Conservation (phyloP, 1,140 invertebrate genomes). For the Pseudomyrmex sp. region DNA sequence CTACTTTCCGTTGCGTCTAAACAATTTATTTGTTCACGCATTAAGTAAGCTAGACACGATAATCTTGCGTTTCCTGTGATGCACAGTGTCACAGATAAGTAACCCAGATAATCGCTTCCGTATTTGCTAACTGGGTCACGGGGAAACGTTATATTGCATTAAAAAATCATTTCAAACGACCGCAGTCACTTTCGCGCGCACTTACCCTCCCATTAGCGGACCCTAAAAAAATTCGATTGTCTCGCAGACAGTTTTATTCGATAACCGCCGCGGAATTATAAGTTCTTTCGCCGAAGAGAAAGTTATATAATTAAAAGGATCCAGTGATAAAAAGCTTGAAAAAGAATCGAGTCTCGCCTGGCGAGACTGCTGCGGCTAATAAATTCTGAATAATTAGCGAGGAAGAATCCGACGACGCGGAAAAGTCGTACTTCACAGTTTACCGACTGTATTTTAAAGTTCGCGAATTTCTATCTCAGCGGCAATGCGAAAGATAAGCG, state of each 20-base stretch:
- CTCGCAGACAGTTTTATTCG: background rate
- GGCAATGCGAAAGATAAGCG: background rate
- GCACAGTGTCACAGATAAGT: no score
- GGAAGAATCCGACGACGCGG: background rate
- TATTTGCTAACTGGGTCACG: background rate
- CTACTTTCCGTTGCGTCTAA: no score
- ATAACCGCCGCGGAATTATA: background rate
- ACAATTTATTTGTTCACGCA: no score
- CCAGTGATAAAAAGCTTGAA: conserved; percentile 18
- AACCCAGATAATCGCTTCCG: conserved; percentile 10
- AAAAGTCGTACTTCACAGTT: background rate
- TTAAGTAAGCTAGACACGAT: no score
- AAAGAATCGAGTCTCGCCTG: background rate
- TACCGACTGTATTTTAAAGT: background rate
- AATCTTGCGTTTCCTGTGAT: no score
- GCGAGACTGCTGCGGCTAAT: background rate
- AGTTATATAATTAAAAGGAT: background rate
- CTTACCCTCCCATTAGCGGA: no score
- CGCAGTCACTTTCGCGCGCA: no score
- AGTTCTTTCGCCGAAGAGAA: background rate
- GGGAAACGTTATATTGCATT: background rate
- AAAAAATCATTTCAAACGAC: background rate
- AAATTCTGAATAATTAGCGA: conserved; percentile 30
- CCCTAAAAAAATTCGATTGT: no score
- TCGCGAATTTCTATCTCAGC: background rate